Conservation (phyloP, 2,113 vertebrate species). For the Neofelis nebulosa region DNA sequence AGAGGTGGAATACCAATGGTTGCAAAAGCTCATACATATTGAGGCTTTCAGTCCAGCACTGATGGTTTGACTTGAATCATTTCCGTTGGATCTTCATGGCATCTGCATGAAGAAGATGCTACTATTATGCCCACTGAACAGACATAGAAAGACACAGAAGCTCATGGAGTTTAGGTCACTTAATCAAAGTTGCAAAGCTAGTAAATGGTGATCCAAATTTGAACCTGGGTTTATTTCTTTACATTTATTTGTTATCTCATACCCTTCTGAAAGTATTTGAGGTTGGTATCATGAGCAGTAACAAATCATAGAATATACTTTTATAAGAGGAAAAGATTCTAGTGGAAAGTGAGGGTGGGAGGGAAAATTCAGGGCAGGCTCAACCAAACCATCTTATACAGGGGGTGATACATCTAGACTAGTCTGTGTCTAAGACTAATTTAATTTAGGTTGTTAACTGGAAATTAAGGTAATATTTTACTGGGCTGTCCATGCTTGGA, state of each 20-base stretch:
- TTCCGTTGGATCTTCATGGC: not conserved
- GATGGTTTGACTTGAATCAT: not conserved
- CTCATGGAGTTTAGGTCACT: not conserved
- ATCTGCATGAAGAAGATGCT: not conserved
- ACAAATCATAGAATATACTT: slow-evolving; percentile 14
- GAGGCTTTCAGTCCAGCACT: not conserved
- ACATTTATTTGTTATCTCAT: not conserved
- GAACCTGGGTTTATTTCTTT: not conserved
- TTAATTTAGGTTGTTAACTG: not conserved
- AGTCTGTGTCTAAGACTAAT: not conserved
- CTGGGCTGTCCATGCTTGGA: not conserved
- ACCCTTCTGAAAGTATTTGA: not conserved
- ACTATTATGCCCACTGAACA: not conserved
- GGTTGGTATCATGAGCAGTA: not conserved
- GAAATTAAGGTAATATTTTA: not conserved
- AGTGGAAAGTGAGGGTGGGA: not conserved
- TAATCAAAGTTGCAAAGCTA: not conserved
- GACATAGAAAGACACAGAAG: not conserved
- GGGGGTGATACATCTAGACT: not conserved
- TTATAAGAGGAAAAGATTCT: not conserved
- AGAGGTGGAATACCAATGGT: not conserved
- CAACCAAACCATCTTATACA: not conserved
- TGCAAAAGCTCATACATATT: not conserved
- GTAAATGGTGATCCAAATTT: not conserved
- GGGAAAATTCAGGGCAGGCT: not conserved